Evolutionary conservation across 1,140 invertebrate species (phyloP).

Genomic region (Habropoda laboriosa): DNA sequence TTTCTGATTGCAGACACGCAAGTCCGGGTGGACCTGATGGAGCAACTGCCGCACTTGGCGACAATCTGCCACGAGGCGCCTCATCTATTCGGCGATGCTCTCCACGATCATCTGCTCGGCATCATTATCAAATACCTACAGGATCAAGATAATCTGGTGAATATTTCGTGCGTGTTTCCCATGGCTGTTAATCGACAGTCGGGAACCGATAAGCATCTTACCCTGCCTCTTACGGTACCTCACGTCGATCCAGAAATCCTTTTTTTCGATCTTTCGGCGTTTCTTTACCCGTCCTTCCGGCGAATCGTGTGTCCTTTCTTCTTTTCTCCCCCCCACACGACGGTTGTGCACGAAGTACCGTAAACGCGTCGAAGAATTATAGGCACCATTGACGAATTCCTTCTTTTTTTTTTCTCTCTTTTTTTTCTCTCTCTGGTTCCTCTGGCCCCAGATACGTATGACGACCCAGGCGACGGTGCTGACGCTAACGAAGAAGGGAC

Average conservation of each 20-base stretch:
- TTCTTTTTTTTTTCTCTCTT: conserved; percentile 2
- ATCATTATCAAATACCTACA: conserved; percentile 84
- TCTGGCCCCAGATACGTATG: conserved; percentile 84
- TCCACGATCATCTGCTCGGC: conserved; percentile 83
- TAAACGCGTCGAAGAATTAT: neutral
- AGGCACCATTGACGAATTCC: neutral
- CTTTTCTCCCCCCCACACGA: too few species aligned
- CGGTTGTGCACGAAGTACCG: neutral
- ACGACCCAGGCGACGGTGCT: conserved; percentile 85
- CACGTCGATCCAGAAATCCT: neutral
- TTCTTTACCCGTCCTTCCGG: neutral
- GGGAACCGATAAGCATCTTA: neutral
- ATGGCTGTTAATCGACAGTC: neutral
- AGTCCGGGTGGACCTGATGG: conserved; percentile 85
- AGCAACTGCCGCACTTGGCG: conserved; percentile 86
- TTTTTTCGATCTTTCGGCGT: neutral
- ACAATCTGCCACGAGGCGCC: conserved; percentile 83
- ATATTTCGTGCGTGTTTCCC: neutral
- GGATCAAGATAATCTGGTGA: conserved; percentile 85
- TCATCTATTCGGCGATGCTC: conserved; percentile 73
- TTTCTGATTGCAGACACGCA: conserved; percentile 81
- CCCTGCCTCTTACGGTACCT: too few species aligned
- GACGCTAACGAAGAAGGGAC: conserved; percentile 84
- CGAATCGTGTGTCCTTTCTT: neutral
- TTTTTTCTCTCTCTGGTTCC: neutral